Percentiles rank a stretch among this genome's conserved stretches.
These are phyloP conservation scores for Acanthopagrus latus DNA, from an alignment of 2,797 vertebrate genomes.

Conservation along the genomic window DNA sequence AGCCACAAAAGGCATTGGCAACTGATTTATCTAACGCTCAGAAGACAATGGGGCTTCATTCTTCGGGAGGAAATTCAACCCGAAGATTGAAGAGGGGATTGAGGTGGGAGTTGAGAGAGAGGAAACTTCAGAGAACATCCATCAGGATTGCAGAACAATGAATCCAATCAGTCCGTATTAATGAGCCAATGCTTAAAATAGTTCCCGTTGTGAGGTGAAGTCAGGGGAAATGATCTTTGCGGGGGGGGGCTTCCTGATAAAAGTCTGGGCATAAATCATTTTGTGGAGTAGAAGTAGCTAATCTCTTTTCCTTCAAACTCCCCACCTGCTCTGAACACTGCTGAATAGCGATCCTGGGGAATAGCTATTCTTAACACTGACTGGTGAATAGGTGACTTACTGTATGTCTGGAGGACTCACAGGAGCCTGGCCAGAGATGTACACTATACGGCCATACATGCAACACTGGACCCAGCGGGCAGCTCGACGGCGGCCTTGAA, in stretches of 20 bases:
- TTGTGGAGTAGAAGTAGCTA: constrained; percentile 78
- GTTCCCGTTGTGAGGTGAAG: constrained; percentile 84
- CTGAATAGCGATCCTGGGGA: constrained; percentile 74
- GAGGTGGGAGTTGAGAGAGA: constrained; percentile 73
- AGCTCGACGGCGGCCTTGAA: constrained; percentile 24
- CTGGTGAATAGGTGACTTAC: constrained; percentile 75
- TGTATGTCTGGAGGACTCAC: constrained; percentile 52
- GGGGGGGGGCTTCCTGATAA: constrained; percentile 78
- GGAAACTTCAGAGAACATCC: constrained; percentile 82
- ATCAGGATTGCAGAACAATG: constrained; percentile 84
- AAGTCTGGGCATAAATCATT: constrained; percentile 85
- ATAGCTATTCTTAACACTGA: constrained; percentile 75
- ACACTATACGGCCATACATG: constrained; percentile 47
- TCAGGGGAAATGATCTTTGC: constrained; percentile 85
- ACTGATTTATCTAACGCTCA: constrained; percentile 79
- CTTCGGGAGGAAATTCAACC: constrained; percentile 71
- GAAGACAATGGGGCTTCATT: constrained; percentile 74
- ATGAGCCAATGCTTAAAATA: constrained; percentile 86
- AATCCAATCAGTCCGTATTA: constrained; percentile 86
- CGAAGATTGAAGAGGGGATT: constrained; percentile 77
- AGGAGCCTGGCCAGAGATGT: constrained; percentile 50
- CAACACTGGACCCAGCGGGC: constrained; percentile 16
- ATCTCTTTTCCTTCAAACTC: constrained; percentile 78
- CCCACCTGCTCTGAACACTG: constrained; percentile 78
- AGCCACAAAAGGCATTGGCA: constrained; percentile 74